phyloP scores from a whole-genome alignment of 2,888 invertebrate species.

The Podotricha telesiphe region DNA sequence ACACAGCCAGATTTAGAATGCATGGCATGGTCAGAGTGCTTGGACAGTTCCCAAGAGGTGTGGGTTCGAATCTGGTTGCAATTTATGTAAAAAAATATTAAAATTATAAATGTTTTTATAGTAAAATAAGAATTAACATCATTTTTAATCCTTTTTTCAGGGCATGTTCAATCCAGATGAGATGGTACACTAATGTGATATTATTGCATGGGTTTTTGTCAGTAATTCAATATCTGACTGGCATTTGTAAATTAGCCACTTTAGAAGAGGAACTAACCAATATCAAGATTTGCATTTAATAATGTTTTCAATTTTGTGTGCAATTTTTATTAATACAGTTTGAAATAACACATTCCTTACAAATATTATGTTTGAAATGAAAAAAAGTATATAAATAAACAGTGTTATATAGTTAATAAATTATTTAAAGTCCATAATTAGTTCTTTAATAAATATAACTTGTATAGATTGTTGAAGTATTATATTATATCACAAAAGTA shows the following conservation, averaged over 20 bases:
- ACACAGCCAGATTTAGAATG: too few relatives aligned
- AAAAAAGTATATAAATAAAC: constrained; percentile 30
- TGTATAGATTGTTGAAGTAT: constrained; percentile 75
- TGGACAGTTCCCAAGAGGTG: too few relatives aligned
- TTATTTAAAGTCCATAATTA: constrained; percentile 42
- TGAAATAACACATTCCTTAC: constrained; percentile 48
- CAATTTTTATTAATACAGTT: constrained; percentile 57
- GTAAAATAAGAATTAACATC: too few relatives aligned
- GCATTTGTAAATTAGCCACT: constrained; percentile 68
- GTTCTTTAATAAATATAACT: constrained; percentile 47
- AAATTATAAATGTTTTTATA: too few relatives aligned
- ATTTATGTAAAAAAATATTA: too few relatives aligned
- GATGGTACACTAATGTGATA: constrained; percentile 83
- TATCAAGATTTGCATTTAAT: constrained; percentile 46
- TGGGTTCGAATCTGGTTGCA: too few relatives aligned
- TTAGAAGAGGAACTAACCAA: constrained; percentile 46
- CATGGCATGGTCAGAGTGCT: too few relatives aligned
- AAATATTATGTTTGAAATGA: constrained; percentile 37
- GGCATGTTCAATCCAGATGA: constrained; percentile 96
- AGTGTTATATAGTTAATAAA: constrained; percentile 44
- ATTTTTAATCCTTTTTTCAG: constrained; percentile 78
- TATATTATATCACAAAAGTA: constrained; percentile 62
- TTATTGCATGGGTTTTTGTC: constrained; percentile 72
- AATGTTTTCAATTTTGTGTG: constrained; percentile 66
- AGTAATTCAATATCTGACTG: constrained; percentile 52